Evolutionary conservation across 2,888 invertebrate species (phyloP), one percentile per base, ranked within the genome.

Genomic region (Hesperia comma): DNA sequence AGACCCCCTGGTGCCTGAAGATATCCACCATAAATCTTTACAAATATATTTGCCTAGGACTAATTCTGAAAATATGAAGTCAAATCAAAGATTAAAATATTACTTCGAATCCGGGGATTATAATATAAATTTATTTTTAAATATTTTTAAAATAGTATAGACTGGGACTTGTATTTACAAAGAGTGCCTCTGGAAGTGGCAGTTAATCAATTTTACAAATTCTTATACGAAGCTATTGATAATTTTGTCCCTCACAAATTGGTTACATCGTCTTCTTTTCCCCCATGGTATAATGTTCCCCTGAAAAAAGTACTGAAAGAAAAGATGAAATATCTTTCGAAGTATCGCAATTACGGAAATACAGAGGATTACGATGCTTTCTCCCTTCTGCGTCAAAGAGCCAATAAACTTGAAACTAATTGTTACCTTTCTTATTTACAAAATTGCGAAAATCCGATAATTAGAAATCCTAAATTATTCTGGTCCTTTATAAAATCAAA

Each of bases 401-500:
- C 68, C 12, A 56, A 63, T n/a, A 41, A n/a, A 37, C 6, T 61
- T 0, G 67, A 55, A 21, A 17, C 12, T 12, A 51, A n/a, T 15
- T 67, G 61, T 55, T 61, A 67, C 46, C 17, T 55, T 7, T 3
- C 10, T 10, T 67, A 61, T 21, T 12, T 61, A 14, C n/a, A 55
- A 15, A 67, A 56, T 5, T 55, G 61, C n/a, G 56, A 61, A 55
- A 6, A 46, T 3, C n/a, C 55, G n/a, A 67, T 67, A 49, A 6
- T 14, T 10, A 61, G n/a, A 7, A 54, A 46, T 14, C 61, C 67
- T 2, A 67, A 67, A 26, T n/a, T 55, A 5, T 67, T 67, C 49
- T 61, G 67, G 43, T 61, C 53, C 6, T 66, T 33, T 43, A 17
- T 60, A 8, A 66, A 66, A 37, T 8, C 21, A 0, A 43, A 62